phyloP scores from a whole-genome alignment of 1,140 invertebrate species.

The Caenorhabditis tropicalis region DNA sequence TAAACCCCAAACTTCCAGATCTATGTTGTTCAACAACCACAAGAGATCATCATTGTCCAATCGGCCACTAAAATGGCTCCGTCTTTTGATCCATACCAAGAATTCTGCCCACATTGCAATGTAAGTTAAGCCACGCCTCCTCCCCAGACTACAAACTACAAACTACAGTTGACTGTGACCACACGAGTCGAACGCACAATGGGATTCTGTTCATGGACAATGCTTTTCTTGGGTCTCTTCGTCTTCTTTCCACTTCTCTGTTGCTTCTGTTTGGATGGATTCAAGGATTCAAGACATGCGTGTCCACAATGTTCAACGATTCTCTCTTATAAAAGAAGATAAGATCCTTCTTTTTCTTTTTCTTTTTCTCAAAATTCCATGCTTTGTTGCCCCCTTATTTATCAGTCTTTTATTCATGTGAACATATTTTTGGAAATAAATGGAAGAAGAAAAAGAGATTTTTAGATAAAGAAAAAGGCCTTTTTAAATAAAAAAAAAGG shows the following conservation, averaged over 20 bases:
- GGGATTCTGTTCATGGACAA: constrained; percentile 40
- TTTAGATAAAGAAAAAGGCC: too few relatives aligned
- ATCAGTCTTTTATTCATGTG: too few relatives aligned
- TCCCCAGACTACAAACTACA: neutral
- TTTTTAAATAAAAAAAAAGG: too few relatives aligned
- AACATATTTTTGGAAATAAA: too few relatives aligned
- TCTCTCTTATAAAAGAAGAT: constrained; percentile 25
- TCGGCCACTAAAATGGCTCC: neutral
- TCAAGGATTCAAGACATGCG: constrained; percentile 1
- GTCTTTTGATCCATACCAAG: neutral
- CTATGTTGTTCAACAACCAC: constrained; percentile 8
- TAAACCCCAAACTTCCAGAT: neutral
- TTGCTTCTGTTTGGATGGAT: constrained; percentile 26
- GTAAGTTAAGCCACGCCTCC: neutral
- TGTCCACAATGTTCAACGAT: neutral
- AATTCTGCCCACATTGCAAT: constrained; percentile 6
- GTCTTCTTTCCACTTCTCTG: constrained; percentile 46
- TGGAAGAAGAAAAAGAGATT: too few relatives aligned
- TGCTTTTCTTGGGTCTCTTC: constrained; percentile 29
- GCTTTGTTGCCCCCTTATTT: too few relatives aligned
- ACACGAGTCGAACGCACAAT: neutral
- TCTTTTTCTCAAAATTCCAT: too few relatives aligned
- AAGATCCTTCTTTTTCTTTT: too few relatives aligned
- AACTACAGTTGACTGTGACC: neutral
- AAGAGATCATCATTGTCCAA: neutral